Conservation (phyloP, 2,888 invertebrate genomes). For the Sphaeridia pumilis region DNA sequence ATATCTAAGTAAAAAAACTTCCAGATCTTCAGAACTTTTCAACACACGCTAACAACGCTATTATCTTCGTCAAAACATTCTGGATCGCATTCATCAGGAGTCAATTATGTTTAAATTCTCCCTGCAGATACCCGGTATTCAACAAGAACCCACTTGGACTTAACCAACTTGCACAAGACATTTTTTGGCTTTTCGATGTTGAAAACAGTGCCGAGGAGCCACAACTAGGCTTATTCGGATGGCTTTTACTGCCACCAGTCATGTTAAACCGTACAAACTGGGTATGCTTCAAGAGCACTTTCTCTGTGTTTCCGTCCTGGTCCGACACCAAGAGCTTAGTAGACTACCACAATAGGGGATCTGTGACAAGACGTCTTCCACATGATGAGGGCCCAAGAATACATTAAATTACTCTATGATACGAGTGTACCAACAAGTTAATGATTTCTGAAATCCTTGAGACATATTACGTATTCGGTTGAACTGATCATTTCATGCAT, state of each 20-base stretch:
- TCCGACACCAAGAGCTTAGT: too few species aligned
- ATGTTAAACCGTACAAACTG: too few species aligned
- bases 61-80: slow-evolving; percentile 95
- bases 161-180: slow-evolving; percentile 75
- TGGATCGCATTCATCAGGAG: slow-evolving; percentile 96
- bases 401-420: slow-evolving; percentile 4
- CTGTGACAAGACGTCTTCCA: slow-evolving; percentile 89
- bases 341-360: slow-evolving; percentile 97
- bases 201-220: too few species aligned
- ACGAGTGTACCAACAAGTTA: background rate
- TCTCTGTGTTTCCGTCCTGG: too few species aligned
- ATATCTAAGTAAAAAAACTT: too few species aligned
- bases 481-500: slow-evolving; percentile 54
- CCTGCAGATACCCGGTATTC: slow-evolving; percentile 82
- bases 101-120: slow-evolving; percentile 90
- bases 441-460: background rate
- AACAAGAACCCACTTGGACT: slow-evolving; percentile 86
- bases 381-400: slow-evolving; percentile 72
- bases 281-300: too few species aligned
- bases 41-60: slow-evolving; percentile 60
- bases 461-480: slow-evolving; percentile 7
- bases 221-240: too few species aligned
- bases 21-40: background rate
- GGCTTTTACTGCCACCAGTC: too few species aligned
- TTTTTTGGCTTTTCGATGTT: slow-evolving; percentile 67